phyloP scores from a whole-genome alignment of 1,140 invertebrate genomes.

The Zelostemma sp. region DNA sequence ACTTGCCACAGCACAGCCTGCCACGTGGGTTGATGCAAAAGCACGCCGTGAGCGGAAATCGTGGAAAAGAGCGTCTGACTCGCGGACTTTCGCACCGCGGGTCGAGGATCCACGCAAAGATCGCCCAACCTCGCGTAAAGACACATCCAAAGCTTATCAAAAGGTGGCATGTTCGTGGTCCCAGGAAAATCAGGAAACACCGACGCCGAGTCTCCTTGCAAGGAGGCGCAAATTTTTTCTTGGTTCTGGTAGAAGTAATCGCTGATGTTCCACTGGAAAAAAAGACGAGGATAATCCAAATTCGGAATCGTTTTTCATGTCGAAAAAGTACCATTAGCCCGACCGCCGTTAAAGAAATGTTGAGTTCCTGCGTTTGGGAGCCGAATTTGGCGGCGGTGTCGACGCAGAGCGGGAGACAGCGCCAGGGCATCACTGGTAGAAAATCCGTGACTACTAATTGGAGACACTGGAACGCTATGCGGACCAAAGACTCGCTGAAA shows the following conservation, averaged over 20 bases:
- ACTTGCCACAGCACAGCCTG: slow-evolving; percentile 91
- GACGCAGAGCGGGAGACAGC: slow-evolving; percentile 90
- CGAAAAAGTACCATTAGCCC: slow-evolving; percentile 85
- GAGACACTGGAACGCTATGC: slow-evolving; percentile 95
- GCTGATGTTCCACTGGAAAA: slow-evolving; percentile 94
- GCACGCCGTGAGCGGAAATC: slow-evolving; percentile 92
- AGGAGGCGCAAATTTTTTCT: slow-evolving; percentile 82
- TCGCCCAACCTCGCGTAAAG: slow-evolving; percentile 91
- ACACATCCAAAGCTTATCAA: slow-evolving; percentile 97
- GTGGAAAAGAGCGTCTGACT: slow-evolving; percentile 98
- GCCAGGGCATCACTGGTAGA: slow-evolving; percentile 87
- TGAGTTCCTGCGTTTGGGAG: slow-evolving; percentile 95
- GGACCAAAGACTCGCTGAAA: slow-evolving; percentile 88
- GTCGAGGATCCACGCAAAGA: slow-evolving; percentile 93
- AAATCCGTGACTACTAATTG: slow-evolving; percentile 98
- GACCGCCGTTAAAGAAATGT: slow-evolving; percentile 98
- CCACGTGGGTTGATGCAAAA: slow-evolving; percentile 91
- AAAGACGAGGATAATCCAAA: not conserved
- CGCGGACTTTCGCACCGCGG: slow-evolving; percentile 97
- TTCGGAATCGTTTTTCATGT: not conserved
- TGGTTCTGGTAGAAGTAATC: slow-evolving; percentile 97
- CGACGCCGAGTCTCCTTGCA: slow-evolving; percentile 76
- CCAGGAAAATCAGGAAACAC: slow-evolving; percentile 88
- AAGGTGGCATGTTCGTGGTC: slow-evolving; percentile 86
- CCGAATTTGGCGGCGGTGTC: slow-evolving; percentile 97